Conservation (phyloP, 2,113 vertebrate genomes). For the Trinectes maculatus region DNA sequence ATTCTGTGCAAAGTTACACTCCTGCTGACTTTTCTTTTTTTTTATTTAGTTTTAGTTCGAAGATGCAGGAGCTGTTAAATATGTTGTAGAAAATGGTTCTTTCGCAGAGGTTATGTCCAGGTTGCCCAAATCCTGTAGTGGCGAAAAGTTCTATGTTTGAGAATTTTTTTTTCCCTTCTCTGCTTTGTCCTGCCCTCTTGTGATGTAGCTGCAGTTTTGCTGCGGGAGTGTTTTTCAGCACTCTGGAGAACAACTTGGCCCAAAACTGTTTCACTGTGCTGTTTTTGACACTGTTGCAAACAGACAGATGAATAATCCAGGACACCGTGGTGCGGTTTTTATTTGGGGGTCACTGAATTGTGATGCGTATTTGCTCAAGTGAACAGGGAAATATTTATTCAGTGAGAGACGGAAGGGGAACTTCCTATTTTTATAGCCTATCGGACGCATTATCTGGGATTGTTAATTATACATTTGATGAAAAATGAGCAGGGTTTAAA, state of each 20-base stretch:
- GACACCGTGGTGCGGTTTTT: conserved; percentile 11
- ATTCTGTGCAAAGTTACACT: neutral
- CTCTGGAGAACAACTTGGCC: conserved; percentile 35
- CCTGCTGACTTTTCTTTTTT: neutral
- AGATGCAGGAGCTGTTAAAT: neutral
- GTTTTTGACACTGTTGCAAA: conserved; percentile 50
- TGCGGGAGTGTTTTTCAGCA: conserved; percentile 37
- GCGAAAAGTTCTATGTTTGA: conserved; percentile 6
- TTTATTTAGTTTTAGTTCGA: neutral
- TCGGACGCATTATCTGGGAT: neutral
- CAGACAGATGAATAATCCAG: conserved; percentile 31
- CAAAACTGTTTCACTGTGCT: conserved; percentile 35
- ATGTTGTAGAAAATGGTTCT: conserved; percentile 1
- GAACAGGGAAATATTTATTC: neutral
- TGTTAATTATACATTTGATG: neutral
- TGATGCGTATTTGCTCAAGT: neutral
- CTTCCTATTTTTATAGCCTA: neutral
- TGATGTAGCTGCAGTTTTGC: conserved; percentile 36
- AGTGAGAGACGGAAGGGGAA: neutral
- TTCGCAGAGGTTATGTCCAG: conserved; percentile 8
- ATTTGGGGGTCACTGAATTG: conserved; percentile 5
- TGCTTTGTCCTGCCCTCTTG: conserved; percentile 27
- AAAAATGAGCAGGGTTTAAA: neutral
- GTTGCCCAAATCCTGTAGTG: neutral
- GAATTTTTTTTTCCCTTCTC: conserved; percentile 1